These are phyloP conservation scores for Archips crataeganus DNA, from an alignment of 2,888 invertebrate genomes.

Conservation along the genomic window DNA sequence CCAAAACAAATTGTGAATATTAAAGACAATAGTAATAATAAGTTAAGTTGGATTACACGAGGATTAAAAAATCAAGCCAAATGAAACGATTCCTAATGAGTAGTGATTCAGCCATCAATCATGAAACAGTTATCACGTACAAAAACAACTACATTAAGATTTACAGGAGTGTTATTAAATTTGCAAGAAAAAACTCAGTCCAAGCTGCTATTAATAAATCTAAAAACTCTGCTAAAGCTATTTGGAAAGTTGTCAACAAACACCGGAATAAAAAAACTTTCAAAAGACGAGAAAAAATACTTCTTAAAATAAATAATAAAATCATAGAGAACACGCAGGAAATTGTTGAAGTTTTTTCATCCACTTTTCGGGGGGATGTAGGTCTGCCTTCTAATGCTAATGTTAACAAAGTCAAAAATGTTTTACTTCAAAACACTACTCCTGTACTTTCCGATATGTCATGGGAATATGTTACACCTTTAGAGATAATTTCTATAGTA, in stretches of 20 bases:
- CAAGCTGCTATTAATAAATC: background rate
- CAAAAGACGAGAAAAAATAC: background rate
- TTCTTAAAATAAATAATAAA: background rate
- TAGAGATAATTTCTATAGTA: too few relatives aligned
- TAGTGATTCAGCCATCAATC: too few relatives aligned
- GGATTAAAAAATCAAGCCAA: too few relatives aligned
- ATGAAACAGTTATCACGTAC: too few relatives aligned
- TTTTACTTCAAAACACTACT: background rate
- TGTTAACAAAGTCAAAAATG: background rate
- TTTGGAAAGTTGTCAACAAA: background rate
- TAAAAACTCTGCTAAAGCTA: background rate
- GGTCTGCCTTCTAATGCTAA: background rate
- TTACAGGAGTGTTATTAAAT: background rate
- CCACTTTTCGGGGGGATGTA: background rate
- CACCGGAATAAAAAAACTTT: background rate
- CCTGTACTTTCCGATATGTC: background rate
- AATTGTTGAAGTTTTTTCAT: background rate
- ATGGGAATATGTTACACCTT: background rate
- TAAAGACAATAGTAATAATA: too few relatives aligned
- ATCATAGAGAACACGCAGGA: background rate
- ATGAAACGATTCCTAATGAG: too few relatives aligned
- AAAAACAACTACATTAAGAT: background rate
- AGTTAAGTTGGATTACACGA: too few relatives aligned
- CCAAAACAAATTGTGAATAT: background rate
- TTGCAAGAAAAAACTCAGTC: background rate